Conservation (phyloP, 2,113 vertebrate species). For the Mirounga angustirostris region DNA sequence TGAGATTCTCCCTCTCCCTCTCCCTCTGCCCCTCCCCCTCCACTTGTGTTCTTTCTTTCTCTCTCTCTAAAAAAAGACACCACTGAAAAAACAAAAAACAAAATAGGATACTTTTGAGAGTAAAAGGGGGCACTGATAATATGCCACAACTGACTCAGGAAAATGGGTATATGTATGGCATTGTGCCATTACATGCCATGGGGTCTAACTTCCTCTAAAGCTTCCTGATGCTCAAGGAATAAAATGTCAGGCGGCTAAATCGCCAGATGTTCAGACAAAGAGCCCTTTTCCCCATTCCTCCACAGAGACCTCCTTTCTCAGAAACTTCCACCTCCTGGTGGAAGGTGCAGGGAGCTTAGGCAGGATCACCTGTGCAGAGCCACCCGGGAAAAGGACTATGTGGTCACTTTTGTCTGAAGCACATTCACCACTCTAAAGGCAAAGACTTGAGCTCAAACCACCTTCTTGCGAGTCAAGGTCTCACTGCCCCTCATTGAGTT, state of each 20-base stretch:
- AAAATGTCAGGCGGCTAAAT: not conserved
- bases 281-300: not conserved
- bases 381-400: not conserved
- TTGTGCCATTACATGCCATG: not conserved
- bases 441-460: constrained; percentile 55
- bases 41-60: too few relatives aligned
- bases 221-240: not conserved
- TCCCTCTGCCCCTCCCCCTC: not conserved
- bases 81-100: not conserved
- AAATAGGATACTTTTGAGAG: not conserved
- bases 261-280: not conserved
- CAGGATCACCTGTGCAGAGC: not conserved
- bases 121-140: not conserved
- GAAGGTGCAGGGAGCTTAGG: not conserved
- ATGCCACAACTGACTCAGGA: not conserved
- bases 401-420: constrained; percentile 40
- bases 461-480: constrained; percentile 72
- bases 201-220: not conserved
- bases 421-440: constrained; percentile 3
- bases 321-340: not conserved
- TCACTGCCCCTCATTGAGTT: constrained; percentile 67
- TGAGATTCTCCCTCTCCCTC: not conserved
- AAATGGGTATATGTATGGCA: not conserved
- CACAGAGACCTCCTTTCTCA: not conserved
- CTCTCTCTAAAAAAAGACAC: not conserved